These are phyloP conservation scores for Torymus aiolomorphi DNA, from an alignment of 2,888 invertebrate species.

Conservation along the genomic window DNA sequence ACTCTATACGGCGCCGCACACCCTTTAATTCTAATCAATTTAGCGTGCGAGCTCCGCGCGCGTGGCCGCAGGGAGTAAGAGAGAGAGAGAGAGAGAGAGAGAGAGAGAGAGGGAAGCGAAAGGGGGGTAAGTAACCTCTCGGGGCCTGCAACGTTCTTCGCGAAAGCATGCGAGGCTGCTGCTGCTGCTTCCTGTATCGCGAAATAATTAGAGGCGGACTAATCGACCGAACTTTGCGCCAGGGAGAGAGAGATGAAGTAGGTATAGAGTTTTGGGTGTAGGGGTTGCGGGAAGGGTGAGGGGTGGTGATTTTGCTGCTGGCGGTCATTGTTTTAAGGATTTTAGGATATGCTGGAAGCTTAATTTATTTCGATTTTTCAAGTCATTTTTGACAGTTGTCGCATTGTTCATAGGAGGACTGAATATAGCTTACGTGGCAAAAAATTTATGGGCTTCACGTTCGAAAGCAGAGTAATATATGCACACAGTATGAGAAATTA, in stretches of 20 bases:
- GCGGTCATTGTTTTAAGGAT: too few species aligned
- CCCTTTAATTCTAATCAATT: constrained; percentile 76
- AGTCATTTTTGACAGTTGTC: too few species aligned
- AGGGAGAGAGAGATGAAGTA: background rate
- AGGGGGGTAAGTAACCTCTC: constrained; percentile 62
- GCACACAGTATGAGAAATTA: too few species aligned
- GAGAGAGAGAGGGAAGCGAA: constrained; percentile 55
- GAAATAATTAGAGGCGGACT: constrained; percentile 72
- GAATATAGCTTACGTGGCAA: too few species aligned
- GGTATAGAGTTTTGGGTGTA: background rate
- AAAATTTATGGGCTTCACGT: too few species aligned
- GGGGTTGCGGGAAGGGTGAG: too few species aligned
- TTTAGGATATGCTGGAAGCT: too few species aligned
- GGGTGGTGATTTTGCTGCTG: too few species aligned
- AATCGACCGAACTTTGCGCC: constrained; percentile 52
- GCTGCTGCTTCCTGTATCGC: constrained; percentile 49
- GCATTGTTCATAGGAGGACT: too few species aligned
- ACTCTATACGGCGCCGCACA: constrained; percentile 61
- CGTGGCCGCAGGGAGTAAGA: constrained; percentile 52
- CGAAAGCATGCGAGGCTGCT: background rate
- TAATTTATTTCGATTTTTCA: too few species aligned
- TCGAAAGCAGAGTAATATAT: too few species aligned
- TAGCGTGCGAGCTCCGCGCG: constrained; percentile 66
- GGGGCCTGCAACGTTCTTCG: constrained; percentile 52
- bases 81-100: constrained; percentile 56